Base-by-base conservation (phyloP, 2,888 invertebrate species). In the Meghimatium bilineatum region DNA sequence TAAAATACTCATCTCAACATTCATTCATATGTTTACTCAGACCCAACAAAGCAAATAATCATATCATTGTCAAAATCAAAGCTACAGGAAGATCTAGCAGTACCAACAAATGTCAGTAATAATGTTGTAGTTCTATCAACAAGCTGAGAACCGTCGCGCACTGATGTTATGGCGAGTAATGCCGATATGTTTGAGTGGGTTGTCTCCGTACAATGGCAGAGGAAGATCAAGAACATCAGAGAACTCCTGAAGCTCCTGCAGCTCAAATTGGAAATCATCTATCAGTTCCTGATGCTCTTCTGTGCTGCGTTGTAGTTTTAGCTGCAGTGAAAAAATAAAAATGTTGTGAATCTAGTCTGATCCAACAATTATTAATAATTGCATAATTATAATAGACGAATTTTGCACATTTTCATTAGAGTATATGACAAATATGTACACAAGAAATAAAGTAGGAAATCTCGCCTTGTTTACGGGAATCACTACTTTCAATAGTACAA, bases 281-380 rank as follows among this genome's bases (percentile, higher is more conserved):
- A 93, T 83, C 88, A 92, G 90, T 29, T 91, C 91, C 76, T 89
- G 88, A 85, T 93, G 91, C 56, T 90, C 89, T 66, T 90, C 89
- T 44, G 90, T 91, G 83, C 90, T 91, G 52, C 90, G 85, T 77
- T 90, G 88, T 34, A 93, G 87, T 84, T 92, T 92, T 66, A 93
- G 85, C 83, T 90, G 86, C n/a, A 44, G 20, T 32, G 60, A 29
- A 38, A 83, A 10, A n/a, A 75, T 32, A 52, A 29, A 67, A 52
- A 49, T 44, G 44, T 44, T 44, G n/a, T n/a, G n/a, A n/a, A n/a
- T n/a, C n/a, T n/a, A n/a, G n/a, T n/a, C n/a, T n/a, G n/a, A n/a
- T n/a, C n/a, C n/a, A n/a, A n/a, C n/a, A n/a, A n/a, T n/a, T n/a
- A n/a, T n/a, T n/a, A n/a, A n/a, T n/a, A n/a, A n/a, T n/a, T n/a